Conservation (phyloP, 2,113 vertebrate genomes). For the Austrofundulus limnaeus region DNA sequence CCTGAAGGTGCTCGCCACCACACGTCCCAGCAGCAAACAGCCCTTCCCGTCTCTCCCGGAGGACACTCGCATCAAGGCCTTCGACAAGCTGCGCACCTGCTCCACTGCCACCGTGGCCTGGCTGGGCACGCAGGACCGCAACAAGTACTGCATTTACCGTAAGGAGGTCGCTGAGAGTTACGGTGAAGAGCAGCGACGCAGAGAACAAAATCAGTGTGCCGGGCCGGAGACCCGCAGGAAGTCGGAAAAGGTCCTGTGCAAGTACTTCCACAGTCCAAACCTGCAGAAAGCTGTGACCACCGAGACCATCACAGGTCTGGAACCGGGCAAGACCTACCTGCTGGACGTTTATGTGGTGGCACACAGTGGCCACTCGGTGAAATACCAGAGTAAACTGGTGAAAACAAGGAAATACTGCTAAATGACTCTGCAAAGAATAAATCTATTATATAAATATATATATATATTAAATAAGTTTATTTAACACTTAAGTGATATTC, state of each 20-base stretch:
- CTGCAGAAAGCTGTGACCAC: constrained; percentile 96
- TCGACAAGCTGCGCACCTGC: constrained; percentile 95
- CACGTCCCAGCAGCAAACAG: constrained; percentile 88
- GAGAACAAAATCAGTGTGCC: constrained; percentile 93
- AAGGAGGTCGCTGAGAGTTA: constrained; percentile 88
- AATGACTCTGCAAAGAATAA: constrained; percentile 78
- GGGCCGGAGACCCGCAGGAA: constrained; percentile 92
- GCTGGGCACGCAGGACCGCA: constrained; percentile 96
- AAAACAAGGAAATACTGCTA: constrained; percentile 98
- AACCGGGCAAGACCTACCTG: constrained; percentile 92
- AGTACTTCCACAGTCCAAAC: constrained; percentile 96
- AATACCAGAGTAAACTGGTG: constrained; percentile 97
- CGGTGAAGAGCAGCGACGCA: constrained; percentile 86
- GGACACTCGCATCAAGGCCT: constrained; percentile 94
- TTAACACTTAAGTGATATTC: constrained; percentile 82
- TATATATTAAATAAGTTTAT: constrained; percentile 79
- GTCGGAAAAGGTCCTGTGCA: constrained; percentile 96
- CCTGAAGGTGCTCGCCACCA: constrained; percentile 90
- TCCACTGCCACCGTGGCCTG: constrained; percentile 92
- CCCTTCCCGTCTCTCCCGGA: constrained; percentile 92
- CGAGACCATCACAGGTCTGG: constrained; percentile 90
- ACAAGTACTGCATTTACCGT: constrained; percentile 96
- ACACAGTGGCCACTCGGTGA: constrained; percentile 92
- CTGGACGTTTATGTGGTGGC: constrained; percentile 96
- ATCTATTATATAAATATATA: constrained; percentile 79